Evolutionary conservation across 2,888 invertebrate genomes (phyloP).

Genomic region (Plagiodera versicolora): DNA sequence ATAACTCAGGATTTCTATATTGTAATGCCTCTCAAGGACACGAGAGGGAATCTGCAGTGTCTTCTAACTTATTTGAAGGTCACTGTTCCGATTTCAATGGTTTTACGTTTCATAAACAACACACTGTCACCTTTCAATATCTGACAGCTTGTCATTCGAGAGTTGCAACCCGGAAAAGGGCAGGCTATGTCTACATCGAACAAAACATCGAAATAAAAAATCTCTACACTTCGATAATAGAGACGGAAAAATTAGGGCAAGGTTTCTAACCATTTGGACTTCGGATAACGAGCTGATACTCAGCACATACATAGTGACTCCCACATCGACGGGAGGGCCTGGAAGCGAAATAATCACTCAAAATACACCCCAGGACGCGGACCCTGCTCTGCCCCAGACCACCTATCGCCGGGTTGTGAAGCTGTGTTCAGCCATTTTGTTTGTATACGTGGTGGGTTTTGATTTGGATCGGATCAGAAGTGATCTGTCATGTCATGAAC

Average conservation of each 20-base stretch:
- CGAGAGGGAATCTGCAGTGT: too few species aligned
- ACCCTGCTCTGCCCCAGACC: constrained; percentile 42
- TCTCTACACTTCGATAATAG: constrained; percentile 9
- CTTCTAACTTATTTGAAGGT: too few species aligned
- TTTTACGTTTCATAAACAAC: neutral
- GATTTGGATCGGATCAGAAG: neutral
- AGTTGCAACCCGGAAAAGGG: constrained; percentile 34
- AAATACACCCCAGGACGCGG: constrained; percentile 13
- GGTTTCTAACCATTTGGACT: constrained; percentile 82
- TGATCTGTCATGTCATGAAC: neutral
- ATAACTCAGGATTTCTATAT: too few species aligned
- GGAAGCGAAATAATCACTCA: constrained; percentile 60
- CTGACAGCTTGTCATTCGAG: constrained; percentile 15
- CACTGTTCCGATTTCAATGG: neutral
- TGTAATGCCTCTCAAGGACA: too few species aligned
- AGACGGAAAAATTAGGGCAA: neutral
- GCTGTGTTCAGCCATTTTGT: constrained; percentile 2
- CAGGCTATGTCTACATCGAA: constrained; percentile 40
- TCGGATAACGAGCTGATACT: constrained; percentile 98
- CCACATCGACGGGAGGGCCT: constrained; percentile 96
- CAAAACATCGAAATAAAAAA: constrained; percentile 28
- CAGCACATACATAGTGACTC: constrained; percentile 97
- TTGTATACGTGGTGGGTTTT: neutral
- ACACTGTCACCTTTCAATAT: neutral
- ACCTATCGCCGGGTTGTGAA: constrained; percentile 50